These are phyloP conservation scores for Pteropus rufus DNA, from an alignment of 2,797 vertebrate species.

Conservation along the genomic window DNA sequence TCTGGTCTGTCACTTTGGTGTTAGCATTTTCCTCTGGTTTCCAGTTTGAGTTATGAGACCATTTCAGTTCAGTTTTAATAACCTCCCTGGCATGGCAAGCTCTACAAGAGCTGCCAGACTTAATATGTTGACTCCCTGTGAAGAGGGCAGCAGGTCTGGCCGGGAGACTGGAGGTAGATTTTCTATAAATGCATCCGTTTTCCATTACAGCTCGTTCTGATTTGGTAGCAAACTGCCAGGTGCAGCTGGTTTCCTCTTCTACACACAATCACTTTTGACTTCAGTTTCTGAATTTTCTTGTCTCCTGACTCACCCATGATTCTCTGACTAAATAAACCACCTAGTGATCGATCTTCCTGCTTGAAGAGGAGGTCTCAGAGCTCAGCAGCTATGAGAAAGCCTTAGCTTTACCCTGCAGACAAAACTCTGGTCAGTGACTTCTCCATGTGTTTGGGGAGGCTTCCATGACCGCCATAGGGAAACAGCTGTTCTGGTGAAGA, in stretches of 20 bases:
- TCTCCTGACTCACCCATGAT: conserved; percentile 53
- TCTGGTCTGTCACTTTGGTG: conserved; percentile 68
- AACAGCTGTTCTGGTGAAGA: not conserved
- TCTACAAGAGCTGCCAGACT: conserved; percentile 65
- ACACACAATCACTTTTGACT: conserved; percentile 52
- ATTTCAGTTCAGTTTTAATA: conserved; percentile 75
- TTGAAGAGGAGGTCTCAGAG: not conserved
- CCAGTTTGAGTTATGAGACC: conserved; percentile 75
- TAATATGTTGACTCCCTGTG: conserved; percentile 57
- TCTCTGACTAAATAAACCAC: conserved; percentile 55
- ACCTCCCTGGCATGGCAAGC: conserved; percentile 71
- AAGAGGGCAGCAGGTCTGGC: conserved; percentile 52
- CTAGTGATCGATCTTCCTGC: conserved; percentile 39
- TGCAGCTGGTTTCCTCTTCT: conserved; percentile 63
- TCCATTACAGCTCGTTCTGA: conserved; percentile 61
- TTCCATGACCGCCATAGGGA: not conserved
- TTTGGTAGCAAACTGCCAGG: conserved; percentile 68
- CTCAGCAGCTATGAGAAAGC: not conserved
- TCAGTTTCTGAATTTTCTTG: conserved; percentile 47
- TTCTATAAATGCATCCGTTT: conserved; percentile 59
- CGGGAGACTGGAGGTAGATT: conserved; percentile 20
- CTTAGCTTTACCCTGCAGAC: not conserved
- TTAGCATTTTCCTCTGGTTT: conserved; percentile 73
- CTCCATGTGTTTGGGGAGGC: not conserved
- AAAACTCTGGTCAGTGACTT: not conserved